Evolutionary conservation across 2,888 invertebrate species (phyloP).

Genomic region (Mythimna lalbum): DNA sequence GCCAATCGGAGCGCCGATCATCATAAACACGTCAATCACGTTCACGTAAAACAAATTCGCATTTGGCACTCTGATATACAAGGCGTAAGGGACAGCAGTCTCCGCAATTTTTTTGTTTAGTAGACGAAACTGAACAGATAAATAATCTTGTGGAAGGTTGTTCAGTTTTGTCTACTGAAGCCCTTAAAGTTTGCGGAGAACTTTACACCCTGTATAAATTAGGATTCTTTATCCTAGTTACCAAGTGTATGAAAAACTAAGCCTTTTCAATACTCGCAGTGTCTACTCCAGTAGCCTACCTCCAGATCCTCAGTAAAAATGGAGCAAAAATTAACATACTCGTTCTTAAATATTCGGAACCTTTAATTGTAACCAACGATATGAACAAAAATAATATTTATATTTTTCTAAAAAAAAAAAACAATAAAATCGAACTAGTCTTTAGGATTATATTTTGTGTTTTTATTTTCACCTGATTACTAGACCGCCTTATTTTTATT

Average conservation of each 20-base stretch:
- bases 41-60: no score
- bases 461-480: conserved; percentile 26
- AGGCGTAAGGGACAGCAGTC: no score
- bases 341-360: conserved; percentile 23
- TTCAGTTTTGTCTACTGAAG: no score
- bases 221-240: not conserved
- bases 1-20: no score
- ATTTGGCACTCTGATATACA: no score
- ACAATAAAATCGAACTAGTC: conserved; percentile 66
- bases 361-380: conserved; percentile 32
- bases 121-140: no score
- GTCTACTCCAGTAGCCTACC: conserved; percentile 2
- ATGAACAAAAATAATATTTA: conserved; percentile 53
- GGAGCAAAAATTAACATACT: conserved; percentile 4
- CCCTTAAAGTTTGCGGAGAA: no score
- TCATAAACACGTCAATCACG: no score
- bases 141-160: no score
- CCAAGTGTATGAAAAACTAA: not conserved
- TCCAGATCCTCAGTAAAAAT: not conserved
- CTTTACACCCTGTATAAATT: no score
- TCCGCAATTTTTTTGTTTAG: no score
- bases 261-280: not conserved
- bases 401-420: conserved; percentile 56
- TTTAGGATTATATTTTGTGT: conserved; percentile 51
- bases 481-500: no score